Evolutionary conservation across 2,113 vertebrate species (phyloP).

Genomic region (Myanophis thanlyinensis): DNA sequence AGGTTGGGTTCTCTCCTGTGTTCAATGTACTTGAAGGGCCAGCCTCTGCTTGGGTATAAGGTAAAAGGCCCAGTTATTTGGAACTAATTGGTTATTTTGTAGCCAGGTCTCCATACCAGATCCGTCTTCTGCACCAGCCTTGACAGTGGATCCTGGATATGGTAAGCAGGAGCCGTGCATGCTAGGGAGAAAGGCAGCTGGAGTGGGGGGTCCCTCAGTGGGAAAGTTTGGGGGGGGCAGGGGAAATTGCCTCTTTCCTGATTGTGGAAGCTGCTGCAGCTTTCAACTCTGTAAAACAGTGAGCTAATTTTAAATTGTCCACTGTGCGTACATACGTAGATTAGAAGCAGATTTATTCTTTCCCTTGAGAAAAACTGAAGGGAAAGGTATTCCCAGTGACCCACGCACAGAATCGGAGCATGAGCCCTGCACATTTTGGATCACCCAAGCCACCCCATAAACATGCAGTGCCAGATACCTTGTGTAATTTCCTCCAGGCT

Average conservation of each 20-base stretch:
- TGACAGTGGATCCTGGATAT: conserved; percentile 56
- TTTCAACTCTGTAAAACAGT: background rate
- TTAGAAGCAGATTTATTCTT: background rate
- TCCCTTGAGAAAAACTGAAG: background rate
- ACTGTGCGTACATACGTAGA: too few relatives aligned
- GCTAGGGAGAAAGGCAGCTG: background rate
- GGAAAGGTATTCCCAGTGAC: background rate
- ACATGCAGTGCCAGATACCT: background rate
- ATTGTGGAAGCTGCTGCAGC: background rate
- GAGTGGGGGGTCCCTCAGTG: rapidly evolving
- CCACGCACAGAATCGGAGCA: background rate
- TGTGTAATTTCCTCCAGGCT: conserved; percentile 35
- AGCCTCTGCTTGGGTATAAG: background rate
- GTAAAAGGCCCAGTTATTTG: rapidly evolving
- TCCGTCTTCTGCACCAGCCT: conserved; percentile 16
- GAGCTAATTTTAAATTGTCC: background rate
- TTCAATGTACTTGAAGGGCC: background rate
- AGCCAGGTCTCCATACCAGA: conserved; percentile 64
- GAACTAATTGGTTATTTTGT: conserved; percentile 58
- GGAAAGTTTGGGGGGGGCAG: rapidly evolving
- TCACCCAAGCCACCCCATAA: background rate
- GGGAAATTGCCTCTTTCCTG: background rate
- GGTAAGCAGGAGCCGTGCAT: conserved; percentile 44
- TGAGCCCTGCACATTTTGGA: background rate
- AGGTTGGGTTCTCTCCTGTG: background rate